phyloP scores from a whole-genome alignment of 2,113 vertebrate genomes.

The Okapia johnstoni region DNA sequence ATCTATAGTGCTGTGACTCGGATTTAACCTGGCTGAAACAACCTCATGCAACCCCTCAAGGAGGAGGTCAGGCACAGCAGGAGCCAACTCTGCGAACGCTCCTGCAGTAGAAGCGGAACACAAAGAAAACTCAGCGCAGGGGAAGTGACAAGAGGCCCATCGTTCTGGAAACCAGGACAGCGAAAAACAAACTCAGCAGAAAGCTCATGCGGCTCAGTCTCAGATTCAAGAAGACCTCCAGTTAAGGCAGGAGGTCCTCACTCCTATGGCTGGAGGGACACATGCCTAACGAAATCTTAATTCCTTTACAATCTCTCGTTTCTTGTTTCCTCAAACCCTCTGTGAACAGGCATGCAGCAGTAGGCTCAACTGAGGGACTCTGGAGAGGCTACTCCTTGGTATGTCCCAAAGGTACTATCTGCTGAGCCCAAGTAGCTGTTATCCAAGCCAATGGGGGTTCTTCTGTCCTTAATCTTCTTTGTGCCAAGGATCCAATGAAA shows the following conservation, averaged over 20 bases:
- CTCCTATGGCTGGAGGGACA: not conserved
- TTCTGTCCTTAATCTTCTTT: not conserved
- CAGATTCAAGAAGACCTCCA: not conserved
- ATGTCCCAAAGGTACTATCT: not conserved
- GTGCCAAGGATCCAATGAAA: not conserved
- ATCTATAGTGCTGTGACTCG: not conserved
- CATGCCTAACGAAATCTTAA: not conserved
- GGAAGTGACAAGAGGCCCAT: not conserved
- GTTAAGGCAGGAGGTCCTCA: not conserved
- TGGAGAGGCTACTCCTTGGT: not conserved
- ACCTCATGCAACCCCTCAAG: not conserved
- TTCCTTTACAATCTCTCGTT: not conserved
- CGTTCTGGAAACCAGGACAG: not conserved
- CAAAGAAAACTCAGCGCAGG: not conserved
- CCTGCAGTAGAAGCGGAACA: not conserved
- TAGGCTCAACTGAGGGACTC: not conserved
- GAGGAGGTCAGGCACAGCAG: not conserved
- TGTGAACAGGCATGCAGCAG: not conserved
- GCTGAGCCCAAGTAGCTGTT: not conserved
- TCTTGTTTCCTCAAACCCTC: not conserved
- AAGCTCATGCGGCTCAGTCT: not conserved
- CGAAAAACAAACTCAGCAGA: not conserved
- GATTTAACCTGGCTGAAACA: not conserved
- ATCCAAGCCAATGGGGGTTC: not conserved
- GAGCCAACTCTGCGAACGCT: accelerated